A percentile compares a stretch with the other conserved stretches of the same genome.
Evolutionary conservation across 1,140 invertebrate genomes (phyloP).

Genomic region (Zaprionus africanus): DNA sequence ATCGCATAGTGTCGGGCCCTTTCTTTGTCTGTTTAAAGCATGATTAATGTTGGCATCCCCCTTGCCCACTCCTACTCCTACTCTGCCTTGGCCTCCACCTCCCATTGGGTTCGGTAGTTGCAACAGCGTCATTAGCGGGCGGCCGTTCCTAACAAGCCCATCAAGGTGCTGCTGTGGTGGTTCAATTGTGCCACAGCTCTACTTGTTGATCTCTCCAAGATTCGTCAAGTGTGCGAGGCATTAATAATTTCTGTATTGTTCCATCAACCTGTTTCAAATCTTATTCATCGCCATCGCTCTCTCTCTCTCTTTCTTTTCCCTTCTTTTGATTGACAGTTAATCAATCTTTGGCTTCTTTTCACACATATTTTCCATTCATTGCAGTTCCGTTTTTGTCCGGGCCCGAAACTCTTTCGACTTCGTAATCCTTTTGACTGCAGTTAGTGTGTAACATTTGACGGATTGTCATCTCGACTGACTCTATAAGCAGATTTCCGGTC

Average conservation of each 20-base stretch:
- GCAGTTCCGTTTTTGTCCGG: constrained; percentile 54
- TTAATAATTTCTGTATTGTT: constrained; percentile 74
- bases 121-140: constrained; percentile 72
- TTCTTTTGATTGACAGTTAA: constrained; percentile 76
- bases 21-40: constrained; percentile 72
- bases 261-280: constrained; percentile 67
- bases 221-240: constrained; percentile 45
- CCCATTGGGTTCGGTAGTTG: constrained; percentile 68
- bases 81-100: constrained; percentile 16
- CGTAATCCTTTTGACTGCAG: constrained; percentile 75
- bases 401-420: constrained; percentile 56
- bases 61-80: constrained; percentile 15
- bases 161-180: constrained; percentile 14
- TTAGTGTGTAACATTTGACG: constrained; percentile 51
- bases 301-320: neutral
- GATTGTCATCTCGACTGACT: constrained; percentile 70
- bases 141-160: constrained; percentile 43
- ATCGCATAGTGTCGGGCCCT: constrained; percentile 23
- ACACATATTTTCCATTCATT: constrained; percentile 64
- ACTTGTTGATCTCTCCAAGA: constrained; percentile 26
- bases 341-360: constrained; percentile 76
- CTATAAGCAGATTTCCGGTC: constrained; percentile 76
- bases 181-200: neutral
- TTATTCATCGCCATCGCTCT: constrained; percentile 53
- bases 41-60: constrained; percentile 73